A percentile compares a stretch with the other conserved stretches of the same genome.
phyloP scores from a whole-genome alignment of 2,797 vertebrate species.

The Labroides dimidiatus region DNA sequence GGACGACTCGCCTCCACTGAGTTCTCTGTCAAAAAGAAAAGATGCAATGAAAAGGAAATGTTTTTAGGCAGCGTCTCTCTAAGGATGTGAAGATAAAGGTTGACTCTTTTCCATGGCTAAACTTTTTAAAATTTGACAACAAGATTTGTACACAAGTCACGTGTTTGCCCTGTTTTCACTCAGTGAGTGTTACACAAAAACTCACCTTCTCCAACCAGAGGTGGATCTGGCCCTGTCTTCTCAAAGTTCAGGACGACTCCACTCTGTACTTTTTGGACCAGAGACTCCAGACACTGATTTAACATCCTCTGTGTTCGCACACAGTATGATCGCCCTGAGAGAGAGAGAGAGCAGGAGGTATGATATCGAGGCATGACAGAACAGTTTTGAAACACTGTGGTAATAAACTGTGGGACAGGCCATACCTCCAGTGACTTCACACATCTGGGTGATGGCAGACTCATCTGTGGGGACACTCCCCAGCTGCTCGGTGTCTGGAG shows the following conservation, averaged over 20 bases:
- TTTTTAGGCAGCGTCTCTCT: too few species aligned
- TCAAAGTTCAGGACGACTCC: slow-evolving; percentile 98
- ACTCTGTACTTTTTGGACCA: slow-evolving; percentile 97
- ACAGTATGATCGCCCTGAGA: slow-evolving; percentile 93
- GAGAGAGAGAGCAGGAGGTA: neutral
- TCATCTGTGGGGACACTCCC: slow-evolving; percentile 97
- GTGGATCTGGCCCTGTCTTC: slow-evolving; percentile 94
- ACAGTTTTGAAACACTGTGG: too few species aligned
- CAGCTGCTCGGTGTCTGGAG: slow-evolving; percentile 94
- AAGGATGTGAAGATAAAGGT: too few species aligned
- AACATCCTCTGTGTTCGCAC: slow-evolving; percentile 96
- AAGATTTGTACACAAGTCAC: neutral
- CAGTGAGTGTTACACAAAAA: neutral
- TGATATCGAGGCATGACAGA: neutral
- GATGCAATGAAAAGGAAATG: slow-evolving; percentile 6
- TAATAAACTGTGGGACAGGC: too few species aligned
- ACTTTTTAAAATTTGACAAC: neutral
- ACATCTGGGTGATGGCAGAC: slow-evolving; percentile 98
- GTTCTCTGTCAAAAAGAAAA: slow-evolving; percentile 85
- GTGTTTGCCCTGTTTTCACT: neutral
- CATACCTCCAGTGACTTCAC: slow-evolving; percentile 98
- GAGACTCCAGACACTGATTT: slow-evolving; percentile 96
- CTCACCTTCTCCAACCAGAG: slow-evolving; percentile 89
- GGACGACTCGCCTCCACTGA: slow-evolving; percentile 87
- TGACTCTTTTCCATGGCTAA: too few species aligned